Conservation (phyloP, 2,888 invertebrate species). For the Perizoma affinitatum region DNA sequence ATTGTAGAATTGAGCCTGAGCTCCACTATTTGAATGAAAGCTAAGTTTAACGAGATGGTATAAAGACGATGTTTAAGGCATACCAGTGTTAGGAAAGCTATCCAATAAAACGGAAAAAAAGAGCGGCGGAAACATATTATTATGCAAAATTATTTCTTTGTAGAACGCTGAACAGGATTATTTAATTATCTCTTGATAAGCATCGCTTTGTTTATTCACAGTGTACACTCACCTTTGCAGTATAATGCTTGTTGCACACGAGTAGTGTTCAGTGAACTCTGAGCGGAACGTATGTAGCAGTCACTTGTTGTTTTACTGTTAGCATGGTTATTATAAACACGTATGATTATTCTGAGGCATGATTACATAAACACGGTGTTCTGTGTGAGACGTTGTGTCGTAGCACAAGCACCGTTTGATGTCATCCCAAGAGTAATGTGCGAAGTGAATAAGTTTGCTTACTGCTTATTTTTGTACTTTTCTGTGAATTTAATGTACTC, state of each 20-base stretch:
- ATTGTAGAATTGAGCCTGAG: no score
- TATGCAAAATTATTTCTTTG: no score
- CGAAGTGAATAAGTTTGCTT: not conserved
- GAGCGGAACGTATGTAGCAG: conserved; percentile 45
- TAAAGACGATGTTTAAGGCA: no score
- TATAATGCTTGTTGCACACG: conserved; percentile 52
- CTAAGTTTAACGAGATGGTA: no score
- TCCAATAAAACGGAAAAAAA: no score
- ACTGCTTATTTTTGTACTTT: not conserved
- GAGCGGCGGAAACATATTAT: no score
- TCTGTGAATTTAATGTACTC: not conserved
- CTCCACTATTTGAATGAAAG: no score
- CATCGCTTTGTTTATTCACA: conserved; percentile 19
- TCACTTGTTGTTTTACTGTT: conserved; percentile 37
- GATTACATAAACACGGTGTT: conserved; percentile 23
- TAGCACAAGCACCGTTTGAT: conserved; percentile 10
- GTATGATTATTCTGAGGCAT: conserved; percentile 24
- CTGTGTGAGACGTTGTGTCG: conserved; percentile 21
- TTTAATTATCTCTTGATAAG: conserved; percentile 17
- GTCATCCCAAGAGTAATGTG: conserved; percentile 9
- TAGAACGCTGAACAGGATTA: conserved; percentile 1
- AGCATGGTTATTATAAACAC: conserved; percentile 31
- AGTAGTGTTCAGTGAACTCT: conserved; percentile 48
- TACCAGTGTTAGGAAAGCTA: no score
- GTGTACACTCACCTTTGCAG: conserved; percentile 24